These are phyloP conservation scores for Axinella damicornis DNA, from an alignment of 37 sponge, comb jelly and placozoan genomes.

Conservation along the genomic window DNA sequence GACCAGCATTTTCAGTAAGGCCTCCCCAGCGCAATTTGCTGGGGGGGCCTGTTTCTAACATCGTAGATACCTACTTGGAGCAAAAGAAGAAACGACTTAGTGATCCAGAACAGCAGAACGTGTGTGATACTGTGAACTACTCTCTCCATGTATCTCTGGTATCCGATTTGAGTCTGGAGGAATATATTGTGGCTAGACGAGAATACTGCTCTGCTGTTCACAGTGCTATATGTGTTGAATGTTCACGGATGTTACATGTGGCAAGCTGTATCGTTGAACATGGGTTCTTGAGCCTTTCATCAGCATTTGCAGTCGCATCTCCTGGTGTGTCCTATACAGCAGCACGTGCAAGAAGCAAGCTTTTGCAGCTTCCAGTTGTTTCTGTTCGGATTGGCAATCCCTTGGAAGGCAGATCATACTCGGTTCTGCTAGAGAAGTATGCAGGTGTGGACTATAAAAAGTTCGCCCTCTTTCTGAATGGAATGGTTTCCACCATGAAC, in stretches of 20 bases:
- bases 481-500: neutral
- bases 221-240: neutral
- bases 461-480: neutral
- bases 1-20: slow-evolving; percentile 5
- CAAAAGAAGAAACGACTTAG: neutral
- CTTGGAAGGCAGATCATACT: neutral
- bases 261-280: neutral
- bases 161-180: neutral
- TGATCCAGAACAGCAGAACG: neutral
- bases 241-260: neutral
- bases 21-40: neutral
- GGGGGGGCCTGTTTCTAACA: slow-evolving; percentile 14
- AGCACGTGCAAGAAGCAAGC: neutral
- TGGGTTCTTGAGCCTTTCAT: neutral
- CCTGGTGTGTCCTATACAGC: slow-evolving; percentile 21
- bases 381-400: slow-evolving; percentile 12
- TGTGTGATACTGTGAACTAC: slow-evolving; percentile 6
- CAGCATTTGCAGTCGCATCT: slow-evolving; percentile 30
- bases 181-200: slow-evolving; percentile 12
- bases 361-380: slow-evolving; percentile 30
- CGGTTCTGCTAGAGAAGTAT: neutral
- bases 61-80: neutral
- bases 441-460: slow-evolving; percentile 1
- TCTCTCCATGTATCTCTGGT: neutral
- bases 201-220: slow-evolving; percentile 6